Conservation (phyloP, 2,888 invertebrate genomes). For the Gymnocheta viridis region DNA sequence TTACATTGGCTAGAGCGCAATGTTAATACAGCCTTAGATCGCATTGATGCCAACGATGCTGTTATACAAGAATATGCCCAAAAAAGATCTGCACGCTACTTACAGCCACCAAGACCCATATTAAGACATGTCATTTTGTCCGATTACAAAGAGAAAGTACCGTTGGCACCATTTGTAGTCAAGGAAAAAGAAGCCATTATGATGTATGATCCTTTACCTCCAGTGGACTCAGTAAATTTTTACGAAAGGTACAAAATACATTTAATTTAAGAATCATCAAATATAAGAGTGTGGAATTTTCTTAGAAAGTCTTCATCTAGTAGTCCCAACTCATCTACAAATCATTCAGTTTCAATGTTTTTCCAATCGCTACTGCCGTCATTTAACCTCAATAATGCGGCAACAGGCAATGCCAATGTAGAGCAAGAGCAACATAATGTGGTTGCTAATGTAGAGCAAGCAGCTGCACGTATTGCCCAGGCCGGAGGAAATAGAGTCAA, state of each 20-base stretch:
- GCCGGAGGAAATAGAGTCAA: conserved; percentile 62
- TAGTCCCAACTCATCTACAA: conserved; percentile 77
- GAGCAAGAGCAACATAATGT: conserved; percentile 71
- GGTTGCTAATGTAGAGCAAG: conserved; percentile 67
- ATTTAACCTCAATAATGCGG: conserved; percentile 83
- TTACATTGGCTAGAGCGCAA: conserved; percentile 90
- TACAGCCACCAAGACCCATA: conserved; percentile 80
- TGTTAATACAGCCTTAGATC: conserved; percentile 85
- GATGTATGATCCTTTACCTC: conserved; percentile 91
- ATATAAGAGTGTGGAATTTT: background rate
- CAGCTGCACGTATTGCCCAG: conserved; percentile 69
- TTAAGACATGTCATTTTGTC: conserved; percentile 81
- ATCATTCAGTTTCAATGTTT: conserved; percentile 84
- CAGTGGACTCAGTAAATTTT: conserved; percentile 87
- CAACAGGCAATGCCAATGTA: conserved; percentile 56
- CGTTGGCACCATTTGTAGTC: conserved; percentile 80
- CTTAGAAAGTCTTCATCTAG: conserved; percentile 79
- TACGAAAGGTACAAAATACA: conserved; percentile 83
- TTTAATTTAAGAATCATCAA: background rate
- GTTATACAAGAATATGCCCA: conserved; percentile 84
- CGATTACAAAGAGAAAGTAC: conserved; percentile 83
- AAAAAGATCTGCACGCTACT: conserved; percentile 81
- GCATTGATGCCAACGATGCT: conserved; percentile 85
- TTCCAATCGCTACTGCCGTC: conserved; percentile 89
- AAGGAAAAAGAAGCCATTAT: conserved; percentile 83